Conservation (phyloP, 2,888 invertebrate genomes). For the Allygus modestus region DNA sequence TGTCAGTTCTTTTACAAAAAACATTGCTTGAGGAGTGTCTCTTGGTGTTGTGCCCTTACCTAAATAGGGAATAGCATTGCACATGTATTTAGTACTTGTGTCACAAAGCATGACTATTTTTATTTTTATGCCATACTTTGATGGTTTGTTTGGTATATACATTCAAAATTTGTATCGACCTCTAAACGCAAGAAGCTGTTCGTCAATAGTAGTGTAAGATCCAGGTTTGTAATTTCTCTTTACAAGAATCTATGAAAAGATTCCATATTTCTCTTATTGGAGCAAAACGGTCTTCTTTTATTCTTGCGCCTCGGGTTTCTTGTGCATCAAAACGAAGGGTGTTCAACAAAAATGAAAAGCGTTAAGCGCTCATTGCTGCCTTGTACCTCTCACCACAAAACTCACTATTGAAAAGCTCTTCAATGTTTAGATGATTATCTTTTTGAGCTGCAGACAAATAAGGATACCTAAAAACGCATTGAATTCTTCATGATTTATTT, state of each 20-base stretch:
- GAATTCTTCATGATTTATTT: conserved; percentile 34
- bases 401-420: conserved; percentile 33
- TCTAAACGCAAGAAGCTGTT: conserved; percentile 63
- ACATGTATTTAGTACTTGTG: conserved; percentile 57
- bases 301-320: conserved; percentile 61
- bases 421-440: conserved; percentile 48
- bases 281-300: conserved; percentile 69
- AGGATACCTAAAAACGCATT: conserved; percentile 43
- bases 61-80: conserved; percentile 58
- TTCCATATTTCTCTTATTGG: conserved; percentile 71
- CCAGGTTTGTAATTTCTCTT: conserved; percentile 63
- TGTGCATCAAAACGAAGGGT: conserved; percentile 65
- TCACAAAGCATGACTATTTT: conserved; percentile 62
- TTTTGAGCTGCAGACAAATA: conserved; percentile 55
- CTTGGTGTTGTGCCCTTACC: conserved; percentile 58
- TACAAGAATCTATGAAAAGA: conserved; percentile 67
- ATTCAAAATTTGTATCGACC: conserved; percentile 64
- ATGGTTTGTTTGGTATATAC: conserved; percentile 67
- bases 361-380: conserved; percentile 62
- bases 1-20: conserved; percentile 60
- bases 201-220: conserved; percentile 64
- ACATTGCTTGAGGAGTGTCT: conserved; percentile 34
- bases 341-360: conserved; percentile 65
- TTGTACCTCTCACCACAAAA: conserved; percentile 56
- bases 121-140: conserved; percentile 67